These are phyloP conservation scores for Drosophila dives DNA, from an alignment of 2,888 invertebrate genomes.

Conservation along the genomic window DNA sequence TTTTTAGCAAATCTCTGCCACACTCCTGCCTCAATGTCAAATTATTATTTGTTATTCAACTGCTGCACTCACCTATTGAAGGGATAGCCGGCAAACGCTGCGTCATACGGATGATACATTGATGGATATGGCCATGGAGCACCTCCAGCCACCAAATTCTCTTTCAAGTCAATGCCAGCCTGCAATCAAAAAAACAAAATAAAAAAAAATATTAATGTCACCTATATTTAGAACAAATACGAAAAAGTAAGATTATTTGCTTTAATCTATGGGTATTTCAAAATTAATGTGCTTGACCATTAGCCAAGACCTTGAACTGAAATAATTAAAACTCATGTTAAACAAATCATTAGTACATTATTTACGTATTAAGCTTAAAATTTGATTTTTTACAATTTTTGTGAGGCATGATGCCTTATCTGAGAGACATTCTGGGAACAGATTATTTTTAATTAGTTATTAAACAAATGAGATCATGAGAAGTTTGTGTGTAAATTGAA, in stretches of 20 bases:
- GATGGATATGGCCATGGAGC: slow-evolving; percentile 96
- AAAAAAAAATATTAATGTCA: neutral
- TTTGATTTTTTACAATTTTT: slow-evolving; percentile 4
- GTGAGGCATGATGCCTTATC: slow-evolving; percentile 30
- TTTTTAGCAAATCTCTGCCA: slow-evolving; percentile 22
- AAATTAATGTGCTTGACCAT: slow-evolving; percentile 41
- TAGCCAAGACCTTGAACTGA: slow-evolving; percentile 77
- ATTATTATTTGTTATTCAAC: slow-evolving; percentile 30
- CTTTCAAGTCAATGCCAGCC: slow-evolving; percentile 95
- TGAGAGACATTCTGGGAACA: neutral
- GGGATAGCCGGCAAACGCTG: slow-evolving; percentile 96
- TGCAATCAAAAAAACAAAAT: slow-evolving; percentile 83
- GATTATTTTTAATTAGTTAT: neutral
- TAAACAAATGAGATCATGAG: neutral
- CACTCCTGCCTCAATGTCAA: slow-evolving; percentile 36
- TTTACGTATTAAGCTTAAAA: slow-evolving; percentile 42
- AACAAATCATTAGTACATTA: slow-evolving; percentile 80
- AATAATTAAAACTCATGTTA: slow-evolving; percentile 82
- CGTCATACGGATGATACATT: slow-evolving; percentile 97
- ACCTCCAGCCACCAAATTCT: slow-evolving; percentile 92
- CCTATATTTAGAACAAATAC: neutral
- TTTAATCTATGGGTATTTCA: neutral
- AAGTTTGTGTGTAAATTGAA: neutral
- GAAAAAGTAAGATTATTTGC: neutral
- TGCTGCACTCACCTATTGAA: slow-evolving; percentile 93